Base-by-base conservation (phyloP, 2,797 vertebrate species). In the Protonibea diacanthus region DNA sequence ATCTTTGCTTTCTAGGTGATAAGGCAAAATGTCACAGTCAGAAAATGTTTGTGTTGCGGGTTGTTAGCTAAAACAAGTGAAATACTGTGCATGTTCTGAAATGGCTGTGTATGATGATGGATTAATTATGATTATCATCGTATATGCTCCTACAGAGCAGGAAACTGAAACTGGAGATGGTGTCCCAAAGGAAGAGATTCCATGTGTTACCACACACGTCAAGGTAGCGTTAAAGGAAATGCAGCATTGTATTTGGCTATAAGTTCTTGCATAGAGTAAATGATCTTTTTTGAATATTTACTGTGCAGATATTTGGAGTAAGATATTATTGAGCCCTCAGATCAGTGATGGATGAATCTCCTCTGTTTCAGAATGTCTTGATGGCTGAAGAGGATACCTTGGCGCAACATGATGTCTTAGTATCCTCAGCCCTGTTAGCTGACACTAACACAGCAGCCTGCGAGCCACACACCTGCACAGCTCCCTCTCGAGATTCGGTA, bases 401-500 rank as follows among this genome's bases (percentile, higher is more conserved):
- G 29, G 13, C 56, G 53, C 27, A 17, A 58, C 6, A 13, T 0
- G 2, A 80, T 53, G 2, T 69, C 14, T 27, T 58, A 75, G 44
- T 63, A 6, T 69, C 23, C 61, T 14, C 80, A 88, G 86, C 9
- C 20, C 48, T 71, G 47, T 12, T 14, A 1, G 29, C 25, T 48
- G 76, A 80, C 38, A 2, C 18, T 18, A 74, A 48, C 0, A 5
- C 45, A 40, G 42, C 52, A 64, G 45, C 52, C 18, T 47, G 12
- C 8, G 51, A 78, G 63, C 15, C 13, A 3, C 23, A 49, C 1
- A 27, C 1, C 20, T 17, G 0, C 60, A 45, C 40, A 1, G 62
- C 55, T 53, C 2, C 56, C 17, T 23, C n/a, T 57, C 48, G 70
- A 61, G 49, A 86, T 29, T 49, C 2, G 82, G 91, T 92, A 88